phyloP scores from a whole-genome alignment of 1,140 invertebrate genomes.

The Pogonomyrmex barbatus region DNA sequence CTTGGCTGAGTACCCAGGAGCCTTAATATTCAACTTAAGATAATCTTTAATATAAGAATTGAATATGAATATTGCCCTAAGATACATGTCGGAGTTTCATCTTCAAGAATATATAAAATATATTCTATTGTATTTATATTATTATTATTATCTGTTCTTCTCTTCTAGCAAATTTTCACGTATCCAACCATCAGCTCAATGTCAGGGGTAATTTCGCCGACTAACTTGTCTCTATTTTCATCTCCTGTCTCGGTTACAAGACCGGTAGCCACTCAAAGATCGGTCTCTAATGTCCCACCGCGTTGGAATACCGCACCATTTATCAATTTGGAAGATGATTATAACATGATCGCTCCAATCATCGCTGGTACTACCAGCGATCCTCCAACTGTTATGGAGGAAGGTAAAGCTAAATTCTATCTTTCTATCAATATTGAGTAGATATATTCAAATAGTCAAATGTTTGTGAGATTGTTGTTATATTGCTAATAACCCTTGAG shows the following conservation, averaged over 20 bases:
- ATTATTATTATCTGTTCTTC: background rate
- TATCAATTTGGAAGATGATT: constrained; percentile 96
- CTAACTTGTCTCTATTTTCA: constrained; percentile 95
- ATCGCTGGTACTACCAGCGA: constrained; percentile 84
- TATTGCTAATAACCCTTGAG: no score
- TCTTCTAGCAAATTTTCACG: constrained; percentile 92
- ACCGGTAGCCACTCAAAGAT: constrained; percentile 87
- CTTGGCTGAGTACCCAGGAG: no score
- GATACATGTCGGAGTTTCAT: background rate
- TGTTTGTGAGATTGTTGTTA: no score
- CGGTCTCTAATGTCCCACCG: constrained; percentile 88
- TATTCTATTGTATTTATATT: background rate
- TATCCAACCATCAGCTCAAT: constrained; percentile 94
- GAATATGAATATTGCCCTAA: no score
- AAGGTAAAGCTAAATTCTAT: constrained; percentile 75
- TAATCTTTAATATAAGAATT: no score
- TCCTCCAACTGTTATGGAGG: constrained; percentile 83
- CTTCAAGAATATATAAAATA: background rate
- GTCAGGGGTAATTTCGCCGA: constrained; percentile 95
- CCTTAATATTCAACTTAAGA: no score
- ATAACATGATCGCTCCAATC: constrained; percentile 91
- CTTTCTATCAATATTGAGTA: background rate
- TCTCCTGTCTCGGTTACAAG: constrained; percentile 91
- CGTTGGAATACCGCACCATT: constrained; percentile 95
- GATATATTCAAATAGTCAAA: background rate